Evolutionary conservation across 2,113 vertebrate genomes (phyloP).

Genomic region (Caranx ignobilis): DNA sequence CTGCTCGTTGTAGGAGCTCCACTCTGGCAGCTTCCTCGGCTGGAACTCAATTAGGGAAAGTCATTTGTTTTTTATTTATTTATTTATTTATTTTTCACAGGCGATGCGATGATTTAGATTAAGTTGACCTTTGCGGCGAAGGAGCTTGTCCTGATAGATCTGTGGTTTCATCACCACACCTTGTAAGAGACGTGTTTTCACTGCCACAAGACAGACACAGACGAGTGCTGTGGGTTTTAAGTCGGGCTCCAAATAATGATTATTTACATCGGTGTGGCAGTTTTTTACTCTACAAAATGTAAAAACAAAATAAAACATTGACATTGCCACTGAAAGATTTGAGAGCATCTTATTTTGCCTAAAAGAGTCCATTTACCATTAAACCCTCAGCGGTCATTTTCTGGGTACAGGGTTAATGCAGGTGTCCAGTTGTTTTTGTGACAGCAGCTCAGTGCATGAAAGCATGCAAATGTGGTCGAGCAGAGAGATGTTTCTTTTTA

Average conservation of each 20-base stretch:
- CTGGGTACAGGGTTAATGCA: not conserved
- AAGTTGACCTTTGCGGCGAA: conserved; percentile 48
- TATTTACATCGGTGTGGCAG: not conserved
- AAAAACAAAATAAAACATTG: too few relatives aligned
- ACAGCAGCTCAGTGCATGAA: not conserved
- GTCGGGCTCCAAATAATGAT: not conserved
- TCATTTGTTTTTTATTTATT: conserved; percentile 15
- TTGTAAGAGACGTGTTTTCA: not conserved
- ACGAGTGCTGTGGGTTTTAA: not conserved
- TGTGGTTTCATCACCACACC: conserved; percentile 21
- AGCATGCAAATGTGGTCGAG: not conserved
- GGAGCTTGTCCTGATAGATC: conserved; percentile 14
- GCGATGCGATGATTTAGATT: conserved; percentile 37
- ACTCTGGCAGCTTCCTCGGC: not conserved
- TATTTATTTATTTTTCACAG: not conserved
- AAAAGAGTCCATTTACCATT: not conserved
- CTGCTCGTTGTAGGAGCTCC: conserved; percentile 26
- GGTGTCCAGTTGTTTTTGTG: not conserved
- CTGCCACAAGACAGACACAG: not conserved
- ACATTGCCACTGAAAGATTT: not conserved
- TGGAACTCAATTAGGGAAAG: conserved; percentile 25
- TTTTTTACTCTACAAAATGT: not conserved
- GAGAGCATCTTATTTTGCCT: not conserved
- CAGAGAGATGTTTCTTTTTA: too few relatives aligned
- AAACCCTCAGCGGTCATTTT: not conserved